Conservation (phyloP, 1,140 invertebrate genomes). For the Diabrotica virgifera region DNA sequence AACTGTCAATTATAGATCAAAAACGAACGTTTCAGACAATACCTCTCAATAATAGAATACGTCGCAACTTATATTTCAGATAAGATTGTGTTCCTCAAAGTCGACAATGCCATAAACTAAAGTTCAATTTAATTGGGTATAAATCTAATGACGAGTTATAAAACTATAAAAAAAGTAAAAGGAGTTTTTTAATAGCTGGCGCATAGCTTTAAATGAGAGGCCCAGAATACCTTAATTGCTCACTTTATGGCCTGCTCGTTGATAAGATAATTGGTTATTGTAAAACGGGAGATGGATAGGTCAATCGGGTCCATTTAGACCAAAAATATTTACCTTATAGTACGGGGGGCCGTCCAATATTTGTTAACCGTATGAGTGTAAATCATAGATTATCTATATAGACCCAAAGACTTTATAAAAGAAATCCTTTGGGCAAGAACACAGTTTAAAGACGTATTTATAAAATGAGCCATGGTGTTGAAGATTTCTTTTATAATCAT, state of each 20-base stretch:
- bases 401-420: too few species aligned
- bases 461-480: too few species aligned
- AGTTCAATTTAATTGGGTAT: background rate
- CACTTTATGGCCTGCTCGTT: background rate
- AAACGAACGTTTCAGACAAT: background rate
- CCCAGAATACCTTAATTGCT: background rate
- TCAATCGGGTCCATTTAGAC: too few species aligned
- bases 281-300: background rate
- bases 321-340: too few species aligned
- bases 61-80: background rate
- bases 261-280: background rate
- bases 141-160: background rate
- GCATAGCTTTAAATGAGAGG: background rate
- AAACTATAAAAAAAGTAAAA: background rate
- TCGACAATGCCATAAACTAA: background rate
- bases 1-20: background rate
- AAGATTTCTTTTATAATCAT: too few species aligned
- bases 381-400: too few species aligned
- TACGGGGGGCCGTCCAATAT: too few species aligned
- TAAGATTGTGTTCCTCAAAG: background rate
- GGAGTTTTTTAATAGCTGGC: background rate
- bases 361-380: too few species aligned
- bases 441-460: too few species aligned
- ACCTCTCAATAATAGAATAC: background rate
- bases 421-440: too few species aligned